Evolutionary conservation across 2,797 vertebrate species (phyloP), one percentile per base, ranked within the genome.

Genomic region (Gephyroberyx darwinii): DNA sequence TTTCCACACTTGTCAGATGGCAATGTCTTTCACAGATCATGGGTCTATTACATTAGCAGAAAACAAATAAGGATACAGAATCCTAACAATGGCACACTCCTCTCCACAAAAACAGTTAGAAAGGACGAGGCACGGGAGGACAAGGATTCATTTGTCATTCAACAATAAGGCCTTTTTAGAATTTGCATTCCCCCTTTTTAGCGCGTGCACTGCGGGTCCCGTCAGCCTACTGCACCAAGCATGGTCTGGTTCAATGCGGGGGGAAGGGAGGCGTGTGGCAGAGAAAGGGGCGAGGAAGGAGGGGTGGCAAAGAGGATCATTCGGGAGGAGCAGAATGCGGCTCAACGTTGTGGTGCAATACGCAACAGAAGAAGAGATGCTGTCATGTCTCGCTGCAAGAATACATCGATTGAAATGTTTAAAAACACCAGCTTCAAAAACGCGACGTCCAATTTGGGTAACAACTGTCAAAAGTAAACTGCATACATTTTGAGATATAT

Each of bases 201-300:
- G 71, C 87, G 86, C 91, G 85, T 91, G 86, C 89, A 92, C 86
- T 93, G 93, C 92, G 88, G 92, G 90, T 90, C 81, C 76, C 86
- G 86, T 84, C 87, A 90, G 87, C 78, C 80, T 92, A 86, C 91
- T 91, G 94, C 93, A 94, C 87, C 91, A 92, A 87, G 88, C 90
- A 90, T 90, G 90, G 83, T 90, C 88, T 93, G 90, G 90, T 92
- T 93, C 90, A 93, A 89, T 91, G 92, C 91, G 74, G 92, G 91
- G 88, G 86, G 84, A 45, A 65, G 81, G 82, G 83, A 73, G 79
- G 77, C 22, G 67, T 16, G 59, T 37, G 65, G 22, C 45, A 43
- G 14, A 45, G 43, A 45, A 16, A 37, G 52, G 43, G 9, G 59
- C 43, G 66, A 37, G 47, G 64, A 60, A 82, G 74, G 86, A 74